Conservation (phyloP, 2,113 vertebrate genomes). For the Ailurus styani region DNA sequence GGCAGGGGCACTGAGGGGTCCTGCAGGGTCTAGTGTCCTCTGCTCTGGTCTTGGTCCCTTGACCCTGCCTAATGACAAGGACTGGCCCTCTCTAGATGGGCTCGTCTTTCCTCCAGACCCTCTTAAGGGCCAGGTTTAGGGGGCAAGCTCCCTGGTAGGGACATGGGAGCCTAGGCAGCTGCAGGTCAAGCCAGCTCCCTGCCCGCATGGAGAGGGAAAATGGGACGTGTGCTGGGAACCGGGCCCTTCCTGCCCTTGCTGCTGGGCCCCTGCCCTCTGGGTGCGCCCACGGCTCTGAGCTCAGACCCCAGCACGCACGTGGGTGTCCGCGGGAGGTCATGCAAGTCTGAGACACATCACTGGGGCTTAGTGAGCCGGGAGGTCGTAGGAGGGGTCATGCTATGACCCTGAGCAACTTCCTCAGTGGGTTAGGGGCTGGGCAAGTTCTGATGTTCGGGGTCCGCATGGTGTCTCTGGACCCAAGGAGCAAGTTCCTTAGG, state of each 20-base stretch:
- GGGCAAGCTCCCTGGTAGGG: neutral
- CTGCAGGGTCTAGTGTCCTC: neutral
- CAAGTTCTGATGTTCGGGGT: neutral
- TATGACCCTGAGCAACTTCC: neutral
- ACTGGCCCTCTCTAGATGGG: neutral
- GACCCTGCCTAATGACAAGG: neutral
- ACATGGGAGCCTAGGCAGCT: neutral
- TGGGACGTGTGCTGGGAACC: conserved; percentile 66
- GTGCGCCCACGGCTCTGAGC: neutral
- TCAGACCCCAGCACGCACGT: neutral
- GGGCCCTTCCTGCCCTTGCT: conserved; percentile 43
- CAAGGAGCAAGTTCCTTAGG: too few relatives aligned
- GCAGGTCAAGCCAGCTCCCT: conserved; percentile 49
- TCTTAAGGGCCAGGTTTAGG: neutral
- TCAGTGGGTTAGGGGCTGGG: neutral
- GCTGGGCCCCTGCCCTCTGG: neutral
- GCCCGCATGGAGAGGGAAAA: conserved; percentile 37
- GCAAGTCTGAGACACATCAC: neutral
- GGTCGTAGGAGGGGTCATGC: neutral
- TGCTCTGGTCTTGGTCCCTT: neutral
- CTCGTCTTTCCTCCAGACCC: neutral
- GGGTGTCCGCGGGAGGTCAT: neutral
- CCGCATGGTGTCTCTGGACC: neutral
- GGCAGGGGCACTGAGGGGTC: neutral
- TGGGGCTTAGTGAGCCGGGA: neutral